These are phyloP conservation scores for Corythaixoides concolor DNA, from an alignment of 2,113 vertebrate species.

Conservation along the genomic window DNA sequence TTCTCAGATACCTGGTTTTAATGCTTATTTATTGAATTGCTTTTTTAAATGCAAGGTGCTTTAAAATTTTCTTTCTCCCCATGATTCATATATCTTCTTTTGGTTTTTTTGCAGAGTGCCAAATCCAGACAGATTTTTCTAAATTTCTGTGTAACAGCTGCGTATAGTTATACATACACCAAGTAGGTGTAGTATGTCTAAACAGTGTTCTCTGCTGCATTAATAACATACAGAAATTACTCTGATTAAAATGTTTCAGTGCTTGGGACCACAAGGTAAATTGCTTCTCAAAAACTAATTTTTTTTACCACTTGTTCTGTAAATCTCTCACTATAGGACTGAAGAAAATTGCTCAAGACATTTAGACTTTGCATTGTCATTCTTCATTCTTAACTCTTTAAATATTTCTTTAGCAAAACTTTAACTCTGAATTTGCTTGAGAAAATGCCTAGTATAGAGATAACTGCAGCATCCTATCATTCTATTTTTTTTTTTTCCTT, in stretches of 20 bases:
- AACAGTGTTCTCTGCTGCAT: neutral
- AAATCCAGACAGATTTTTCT: neutral
- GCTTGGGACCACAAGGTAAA: neutral
- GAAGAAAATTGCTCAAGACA: neutral
- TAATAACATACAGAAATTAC: neutral
- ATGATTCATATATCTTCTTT: fast-evolving
- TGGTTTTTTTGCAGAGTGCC: neutral
- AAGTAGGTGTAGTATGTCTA: neutral
- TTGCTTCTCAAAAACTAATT: neutral
- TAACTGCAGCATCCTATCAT: neutral
- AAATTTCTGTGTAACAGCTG: neutral
- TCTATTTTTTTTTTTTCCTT: neutral
- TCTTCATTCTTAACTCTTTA: neutral
- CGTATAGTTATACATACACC: neutral
- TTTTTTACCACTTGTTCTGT: neutral
- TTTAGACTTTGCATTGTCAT: neutral
- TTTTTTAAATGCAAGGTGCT: neutral
- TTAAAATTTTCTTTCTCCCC: neutral
- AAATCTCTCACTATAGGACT: neutral
- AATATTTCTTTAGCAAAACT: neutral
- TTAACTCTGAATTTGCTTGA: neutral
- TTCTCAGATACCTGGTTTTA: neutral
- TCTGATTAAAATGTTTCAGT: neutral
- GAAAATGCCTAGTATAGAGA: neutral
- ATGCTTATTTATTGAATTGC: neutral